These are phyloP conservation scores for Moxostoma hubbsi DNA, from an alignment of 2,797 vertebrate genomes.

Conservation along the genomic window DNA sequence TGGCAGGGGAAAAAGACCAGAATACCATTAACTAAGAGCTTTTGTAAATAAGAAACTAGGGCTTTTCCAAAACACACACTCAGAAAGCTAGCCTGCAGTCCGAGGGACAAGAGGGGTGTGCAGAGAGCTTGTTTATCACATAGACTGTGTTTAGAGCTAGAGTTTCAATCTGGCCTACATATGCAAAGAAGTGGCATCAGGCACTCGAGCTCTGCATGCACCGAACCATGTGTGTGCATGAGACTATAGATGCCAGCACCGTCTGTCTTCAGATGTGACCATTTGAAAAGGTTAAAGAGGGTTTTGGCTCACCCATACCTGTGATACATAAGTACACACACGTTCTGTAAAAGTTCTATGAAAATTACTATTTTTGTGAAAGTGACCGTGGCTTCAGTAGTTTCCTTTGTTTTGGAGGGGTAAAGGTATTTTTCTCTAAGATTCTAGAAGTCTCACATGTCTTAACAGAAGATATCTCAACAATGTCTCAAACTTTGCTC, in stretches of 20 bases:
- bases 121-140: conserved; percentile 3
- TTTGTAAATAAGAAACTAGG: too few relatives aligned
- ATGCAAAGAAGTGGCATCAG: background rate
- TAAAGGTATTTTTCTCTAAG: too few relatives aligned
- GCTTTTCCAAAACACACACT: too few relatives aligned
- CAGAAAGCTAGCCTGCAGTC: background rate
- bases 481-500: too few relatives aligned
- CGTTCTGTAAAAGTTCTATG: too few relatives aligned
- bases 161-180: conserved; percentile 39
- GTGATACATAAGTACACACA: too few relatives aligned
- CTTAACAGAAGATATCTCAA: too few relatives aligned
- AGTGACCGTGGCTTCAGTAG: conserved; percentile 11
- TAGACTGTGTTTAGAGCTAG: conserved; percentile 18
- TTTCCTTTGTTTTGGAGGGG: background rate
- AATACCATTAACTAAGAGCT: too few relatives aligned
- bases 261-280: conserved; percentile 49
- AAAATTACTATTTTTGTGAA: background rate
- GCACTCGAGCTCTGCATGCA: background rate
- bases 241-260: conserved; percentile 30
- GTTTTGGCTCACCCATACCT: conserved; percentile 43
- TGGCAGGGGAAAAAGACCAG: too few relatives aligned
- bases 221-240: conserved; percentile 8
- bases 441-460: too few relatives aligned
- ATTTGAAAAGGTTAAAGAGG: conserved; percentile 61
- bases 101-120: background rate